Base-by-base conservation (phyloP, 2,888 invertebrate species). In the Crepidodera aurea region DNA sequence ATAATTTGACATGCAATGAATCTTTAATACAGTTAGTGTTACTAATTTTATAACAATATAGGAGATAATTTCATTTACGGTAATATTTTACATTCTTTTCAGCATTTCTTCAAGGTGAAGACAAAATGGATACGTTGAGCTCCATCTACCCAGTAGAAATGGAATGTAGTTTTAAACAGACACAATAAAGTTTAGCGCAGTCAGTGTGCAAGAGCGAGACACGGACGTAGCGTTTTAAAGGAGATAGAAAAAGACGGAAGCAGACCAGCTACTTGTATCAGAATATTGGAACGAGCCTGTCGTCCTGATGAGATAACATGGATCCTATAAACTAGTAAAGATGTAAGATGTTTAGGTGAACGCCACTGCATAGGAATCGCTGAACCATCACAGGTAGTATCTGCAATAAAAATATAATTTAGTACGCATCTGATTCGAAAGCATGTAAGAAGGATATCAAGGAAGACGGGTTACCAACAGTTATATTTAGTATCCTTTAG, bases 211-310 rank as follows among this genome's bases (percentile, higher is more conserved):
- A 73, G 71, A 76, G 76, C 73, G 75, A 78, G 77, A 75, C 74
- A 71, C 74, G 73, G 74, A 76, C 72, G 75, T 71, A 73, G 75
- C 74, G 39, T 16, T 39, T 44, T 68, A 72, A 73, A 73, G 51
- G 71, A 71, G 66, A 69, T 61, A 65, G 67, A 68, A 60, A 69
- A 64, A 63, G 25, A 68, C 74, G 75, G 75, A 80, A 82, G 80
- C 81, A 81, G 81, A 80, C 81, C 82, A 80, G 81, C 81, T 81
- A 81, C 79, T 80, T 79, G 76, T 29, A 29, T 48, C 73, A 71
- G 72, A 75, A 73, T 66, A 68, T 72, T 73, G 73, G 77, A 79
- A 80, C 79, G 81, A 80, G 75, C 80, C 79, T 77, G 80, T 79
- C 78, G 79, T 79, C 79, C 78, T 75, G 77, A 77, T 76, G 77